Base-by-base conservation (phyloP, 2,888 invertebrate species). In the Tetragnatha montana region DNA sequence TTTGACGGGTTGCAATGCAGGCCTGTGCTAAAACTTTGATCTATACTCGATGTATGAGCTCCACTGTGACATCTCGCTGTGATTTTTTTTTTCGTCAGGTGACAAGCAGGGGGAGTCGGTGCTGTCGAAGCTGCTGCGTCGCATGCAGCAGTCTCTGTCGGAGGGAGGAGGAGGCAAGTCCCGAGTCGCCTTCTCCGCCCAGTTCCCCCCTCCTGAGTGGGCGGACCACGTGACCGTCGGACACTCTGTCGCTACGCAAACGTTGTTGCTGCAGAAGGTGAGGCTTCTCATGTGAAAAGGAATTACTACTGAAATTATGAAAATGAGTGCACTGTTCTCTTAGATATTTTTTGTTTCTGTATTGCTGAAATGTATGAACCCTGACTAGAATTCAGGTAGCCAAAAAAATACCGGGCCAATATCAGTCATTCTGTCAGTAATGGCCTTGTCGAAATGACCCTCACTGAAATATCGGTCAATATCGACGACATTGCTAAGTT, bases 151-250 rank as follows among this genome's bases (percentile, higher is more conserved):
- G 35, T 35, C 35, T 1, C 35, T 35, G 49, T 79, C 83, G 10
- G 21, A 84, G 71, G 87, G 83, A 8, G 89, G 86, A 12, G 86
- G 87, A 19, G 51, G 87, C 14, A 96, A 96, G 50, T 85, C 88
- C 22, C 85, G 88, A 47, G 84, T 81, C 0, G 96, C 97, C 68
- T 98, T 97, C 94, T 97, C 97, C 93, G 97, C 97, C 74, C 98
- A 98, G 95, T 98, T 98, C 94, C 98, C 98, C 92, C 94, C 98
- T 95, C 96, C 96, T 91, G 98, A 98, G 94, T 98, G 98, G 98
- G 97, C 97, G 94, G 97, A 97, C 94, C 96, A 96, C 7, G 87
- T 69, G n/a, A 83, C 79, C 12, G 50, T 87, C 21, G 69, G 84
- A 17, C 90, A 90, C 47, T 90, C 90, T 0, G 90, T 90, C 12